A percentile compares a stretch with the other conserved stretches of the same genome.
phyloP scores from a whole-genome alignment of 2,888 invertebrate genomes.

The Idaea dimidiata region DNA sequence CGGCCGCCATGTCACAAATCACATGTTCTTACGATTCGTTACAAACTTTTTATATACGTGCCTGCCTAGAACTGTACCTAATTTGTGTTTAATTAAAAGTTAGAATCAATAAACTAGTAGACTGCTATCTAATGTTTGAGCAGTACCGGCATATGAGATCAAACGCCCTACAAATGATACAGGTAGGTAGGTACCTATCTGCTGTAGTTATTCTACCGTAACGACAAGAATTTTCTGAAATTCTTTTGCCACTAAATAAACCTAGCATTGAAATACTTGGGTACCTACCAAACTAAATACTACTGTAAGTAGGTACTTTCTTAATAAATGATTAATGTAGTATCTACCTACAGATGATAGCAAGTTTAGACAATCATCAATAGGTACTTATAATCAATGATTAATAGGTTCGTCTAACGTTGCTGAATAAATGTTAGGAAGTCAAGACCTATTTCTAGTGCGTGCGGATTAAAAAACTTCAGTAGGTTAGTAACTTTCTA shows the following conservation, averaged over 20 bases:
- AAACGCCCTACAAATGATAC: slow-evolving; percentile 24
- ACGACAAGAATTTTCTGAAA: not conserved
- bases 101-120: slow-evolving; percentile 7
- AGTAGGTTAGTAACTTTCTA: no score
- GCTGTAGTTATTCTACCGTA: slow-evolving; percentile 6
- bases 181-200: slow-evolving; percentile 18
- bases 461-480: no score
- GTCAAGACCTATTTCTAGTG: no score
- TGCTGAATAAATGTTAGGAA: no score
- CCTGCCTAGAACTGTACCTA: not conserved
- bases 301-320: no score
- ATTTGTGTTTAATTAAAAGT: slow-evolving; percentile 6
- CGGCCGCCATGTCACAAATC: slow-evolving; percentile 70
- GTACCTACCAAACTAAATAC: not conserved
- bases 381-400: no score
- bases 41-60: not conserved
- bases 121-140: slow-evolving; percentile 11
- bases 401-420: no score
- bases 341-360: no score
- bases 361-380: no score
- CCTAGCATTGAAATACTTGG: not conserved
- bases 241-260: not conserved
- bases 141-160: slow-evolving; percentile 25
- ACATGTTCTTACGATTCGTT: slow-evolving; percentile 38
- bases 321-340: no score